Conservation (phyloP, 2,113 vertebrate species). For the Sciurus niger region DNA sequence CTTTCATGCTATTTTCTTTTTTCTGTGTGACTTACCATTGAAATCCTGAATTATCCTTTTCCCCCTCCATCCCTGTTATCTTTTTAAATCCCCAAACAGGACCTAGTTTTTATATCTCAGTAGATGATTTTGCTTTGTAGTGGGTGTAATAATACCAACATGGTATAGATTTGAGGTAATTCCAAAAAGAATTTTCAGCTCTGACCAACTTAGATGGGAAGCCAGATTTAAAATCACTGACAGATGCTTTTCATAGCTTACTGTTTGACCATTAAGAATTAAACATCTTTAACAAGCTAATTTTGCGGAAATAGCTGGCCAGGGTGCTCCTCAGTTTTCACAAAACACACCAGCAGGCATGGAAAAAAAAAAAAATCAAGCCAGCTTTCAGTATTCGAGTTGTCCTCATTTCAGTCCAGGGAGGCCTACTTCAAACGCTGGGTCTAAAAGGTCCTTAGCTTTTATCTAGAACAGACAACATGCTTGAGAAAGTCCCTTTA, state of each 20-base stretch:
- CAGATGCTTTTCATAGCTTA: slow-evolving; percentile 45
- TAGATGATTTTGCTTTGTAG: slow-evolving; percentile 49
- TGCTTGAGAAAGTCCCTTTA: slow-evolving; percentile 83
- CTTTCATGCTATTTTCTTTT: slow-evolving; percentile 61
- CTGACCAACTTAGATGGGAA: slow-evolving; percentile 37
- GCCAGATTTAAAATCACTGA: slow-evolving; percentile 69
- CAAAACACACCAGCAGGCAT: background rate
- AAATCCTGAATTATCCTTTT: slow-evolving; percentile 35
- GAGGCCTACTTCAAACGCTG: slow-evolving; percentile 84
- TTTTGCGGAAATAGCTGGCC: slow-evolving; percentile 50
- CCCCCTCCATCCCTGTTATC: background rate
- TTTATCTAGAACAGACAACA: slow-evolving; percentile 85
- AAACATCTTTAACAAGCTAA: slow-evolving; percentile 48
- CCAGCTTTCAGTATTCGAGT: slow-evolving; percentile 51
- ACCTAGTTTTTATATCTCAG: slow-evolving; percentile 19
- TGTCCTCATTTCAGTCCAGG: slow-evolving; percentile 61
- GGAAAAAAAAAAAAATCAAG: slow-evolving; percentile 33
- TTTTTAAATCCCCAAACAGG: background rate
- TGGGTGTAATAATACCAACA: background rate
- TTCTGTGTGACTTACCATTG: slow-evolving; percentile 43
- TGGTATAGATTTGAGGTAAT: slow-evolving; percentile 36
- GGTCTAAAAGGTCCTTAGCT: slow-evolving; percentile 83
- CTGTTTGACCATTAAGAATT: slow-evolving; percentile 28
- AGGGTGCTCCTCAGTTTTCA: background rate
- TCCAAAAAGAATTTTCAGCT: slow-evolving; percentile 36